These are phyloP conservation scores for Carduelis carduelis DNA, from an alignment of 2,797 vertebrate genomes.

Conservation along the genomic window DNA sequence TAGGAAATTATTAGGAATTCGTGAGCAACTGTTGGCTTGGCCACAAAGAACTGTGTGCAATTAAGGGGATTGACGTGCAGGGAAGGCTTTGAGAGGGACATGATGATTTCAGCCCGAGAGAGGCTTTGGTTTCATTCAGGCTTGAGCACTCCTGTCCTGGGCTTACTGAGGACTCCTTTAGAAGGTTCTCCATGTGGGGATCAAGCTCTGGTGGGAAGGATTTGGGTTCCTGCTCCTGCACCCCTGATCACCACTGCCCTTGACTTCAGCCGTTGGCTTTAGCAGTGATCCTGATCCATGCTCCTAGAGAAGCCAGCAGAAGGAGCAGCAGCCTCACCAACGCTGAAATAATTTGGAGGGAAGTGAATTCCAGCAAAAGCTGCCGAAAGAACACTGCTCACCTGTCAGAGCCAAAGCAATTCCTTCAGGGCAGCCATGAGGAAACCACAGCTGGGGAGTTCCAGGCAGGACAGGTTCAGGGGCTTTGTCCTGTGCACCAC, in stretches of 20 bases:
- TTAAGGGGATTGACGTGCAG: not conserved
- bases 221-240: not conserved
- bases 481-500: not conserved
- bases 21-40: not conserved
- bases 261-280: not conserved
- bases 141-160: not conserved
- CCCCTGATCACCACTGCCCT: not conserved
- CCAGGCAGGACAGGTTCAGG: not conserved
- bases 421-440: not conserved
- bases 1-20: not conserved
- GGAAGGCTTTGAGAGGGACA: not conserved
- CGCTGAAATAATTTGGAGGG: not conserved
- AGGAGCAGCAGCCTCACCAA: not conserved
- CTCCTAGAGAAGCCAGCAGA: not conserved
- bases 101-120: not conserved
- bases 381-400: not conserved
- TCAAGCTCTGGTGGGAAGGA: not conserved
- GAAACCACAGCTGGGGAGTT: not conserved
- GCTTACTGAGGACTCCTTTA: not conserved
- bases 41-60: not conserved
- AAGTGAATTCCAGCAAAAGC: not conserved
- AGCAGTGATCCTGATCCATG: not conserved
- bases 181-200: not conserved
- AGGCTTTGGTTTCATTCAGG: not conserved
- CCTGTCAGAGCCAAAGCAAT: not conserved